These are phyloP conservation scores for Charadrius vociferus DNA, from an alignment of 2,113 vertebrate species.

Conservation along the genomic window DNA sequence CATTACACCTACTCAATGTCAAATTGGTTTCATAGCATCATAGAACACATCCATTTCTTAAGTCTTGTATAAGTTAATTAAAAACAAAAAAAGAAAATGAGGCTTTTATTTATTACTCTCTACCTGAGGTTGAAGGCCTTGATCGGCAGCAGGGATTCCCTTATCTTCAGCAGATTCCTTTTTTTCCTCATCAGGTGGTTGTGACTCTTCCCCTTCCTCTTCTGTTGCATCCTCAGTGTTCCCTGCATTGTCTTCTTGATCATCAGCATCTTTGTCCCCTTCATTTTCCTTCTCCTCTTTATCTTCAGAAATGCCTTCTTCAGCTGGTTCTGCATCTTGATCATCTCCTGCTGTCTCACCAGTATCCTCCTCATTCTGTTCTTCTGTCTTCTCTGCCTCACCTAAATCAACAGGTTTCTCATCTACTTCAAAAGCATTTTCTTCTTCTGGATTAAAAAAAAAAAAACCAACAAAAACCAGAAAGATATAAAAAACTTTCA, in stretches of 20 bases:
- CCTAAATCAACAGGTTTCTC: slow-evolving; percentile 78
- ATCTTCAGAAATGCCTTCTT: slow-evolving; percentile 64
- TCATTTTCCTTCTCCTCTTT: slow-evolving; percentile 60
- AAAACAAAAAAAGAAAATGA: too few species aligned
- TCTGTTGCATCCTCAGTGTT: slow-evolving; percentile 49
- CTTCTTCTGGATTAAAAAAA: slow-evolving; percentile 67
- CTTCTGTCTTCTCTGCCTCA: slow-evolving; percentile 69
- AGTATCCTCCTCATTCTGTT: slow-evolving; percentile 57
- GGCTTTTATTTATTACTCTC: neutral
- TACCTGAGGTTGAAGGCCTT: slow-evolving; percentile 86
- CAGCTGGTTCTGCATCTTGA: slow-evolving; percentile 37
- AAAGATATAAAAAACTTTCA: neutral
- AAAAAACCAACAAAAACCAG: neutral
- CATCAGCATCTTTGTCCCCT: slow-evolving; percentile 60
- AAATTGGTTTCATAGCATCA: neutral
- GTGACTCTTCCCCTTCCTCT: slow-evolving; percentile 58
- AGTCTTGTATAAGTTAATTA: neutral
- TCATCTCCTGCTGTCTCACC: slow-evolving; percentile 23
- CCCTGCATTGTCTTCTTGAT: slow-evolving; percentile 48
- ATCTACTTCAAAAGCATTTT: slow-evolving; percentile 87
- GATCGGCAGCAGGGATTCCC: slow-evolving; percentile 58
- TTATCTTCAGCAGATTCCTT: slow-evolving; percentile 60
- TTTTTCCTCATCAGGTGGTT: slow-evolving; percentile 53
- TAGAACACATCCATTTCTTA: neutral
- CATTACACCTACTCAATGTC: neutral